Conservation (phyloP, 2,797 vertebrate species). For the Nannoperca obscura region DNA sequence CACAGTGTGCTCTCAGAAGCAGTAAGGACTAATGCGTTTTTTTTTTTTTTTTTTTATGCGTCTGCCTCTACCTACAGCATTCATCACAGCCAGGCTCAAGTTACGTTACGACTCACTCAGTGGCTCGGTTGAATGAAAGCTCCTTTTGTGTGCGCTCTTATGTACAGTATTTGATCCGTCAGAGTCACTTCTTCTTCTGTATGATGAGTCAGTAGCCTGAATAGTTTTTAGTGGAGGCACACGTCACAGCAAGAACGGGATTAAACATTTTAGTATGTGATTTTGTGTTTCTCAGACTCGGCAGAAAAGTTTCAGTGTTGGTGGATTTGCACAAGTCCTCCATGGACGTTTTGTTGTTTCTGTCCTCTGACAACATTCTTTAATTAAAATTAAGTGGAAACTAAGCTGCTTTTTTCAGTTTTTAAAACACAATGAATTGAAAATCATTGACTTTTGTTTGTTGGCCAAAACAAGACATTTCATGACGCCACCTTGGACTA, state of each 20-base stretch:
- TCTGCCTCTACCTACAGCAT: conserved; percentile 64
- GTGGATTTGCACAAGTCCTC: not conserved
- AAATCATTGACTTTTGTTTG: not conserved
- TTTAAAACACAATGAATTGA: too few species aligned
- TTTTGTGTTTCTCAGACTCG: too few species aligned
- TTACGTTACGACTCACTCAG: conserved; percentile 62
- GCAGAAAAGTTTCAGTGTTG: not conserved
- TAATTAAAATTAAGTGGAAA: not conserved
- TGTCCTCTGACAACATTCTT: not conserved
- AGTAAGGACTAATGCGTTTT: conserved; percentile 71
- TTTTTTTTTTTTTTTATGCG: conserved; percentile 48
- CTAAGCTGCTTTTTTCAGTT: not conserved
- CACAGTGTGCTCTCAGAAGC: conserved; percentile 62
- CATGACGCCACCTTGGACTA: not conserved
- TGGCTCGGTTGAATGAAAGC: conserved; percentile 70
- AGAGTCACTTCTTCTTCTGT: conserved; percentile 50
- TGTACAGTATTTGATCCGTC: conserved; percentile 66
- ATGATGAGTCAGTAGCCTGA: conserved; percentile 59
- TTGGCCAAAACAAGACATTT: not conserved
- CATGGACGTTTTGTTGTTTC: not conserved
- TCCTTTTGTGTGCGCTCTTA: conserved; percentile 65
- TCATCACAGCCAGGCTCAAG: conserved; percentile 72
- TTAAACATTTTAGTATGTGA: not conserved
- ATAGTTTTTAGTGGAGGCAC: conserved; percentile 19
- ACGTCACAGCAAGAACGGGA: conserved; percentile 1